Evolutionary conservation across 2,888 invertebrate species (phyloP), one percentile per base, ranked within the genome.

Genomic region (Tipula unca): DNA sequence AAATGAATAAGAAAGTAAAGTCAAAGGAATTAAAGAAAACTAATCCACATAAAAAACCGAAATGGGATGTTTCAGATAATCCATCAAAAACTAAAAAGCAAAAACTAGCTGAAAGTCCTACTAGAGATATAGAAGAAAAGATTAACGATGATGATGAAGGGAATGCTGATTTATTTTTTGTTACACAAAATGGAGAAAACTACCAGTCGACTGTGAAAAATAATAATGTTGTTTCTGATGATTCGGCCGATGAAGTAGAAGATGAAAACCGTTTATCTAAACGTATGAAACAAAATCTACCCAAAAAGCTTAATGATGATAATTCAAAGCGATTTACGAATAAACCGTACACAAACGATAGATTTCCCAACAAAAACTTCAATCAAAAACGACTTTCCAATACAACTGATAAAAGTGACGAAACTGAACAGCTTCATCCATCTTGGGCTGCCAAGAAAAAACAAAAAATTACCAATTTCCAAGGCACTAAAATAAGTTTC

Each of bases 141-240:
- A n/a, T 48, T 8, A 29, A 48, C 8, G 14, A 48, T 29, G 14
- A 20, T 13, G 25, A 85, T 29, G 39, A 39, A n/a, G n/a, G 20
- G 3, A 29, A 83, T 32, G 32, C 29, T 8, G 86, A 91, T 88
- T 89, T 90, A 0, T 91, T 91, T 86, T 91, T 91, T 85, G 88
- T 90, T 14, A 90, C 90, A 0, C 88, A 88, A 54, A 88, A 88
- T 1, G 91, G 91, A 0, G 89, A 90, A 35, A 89, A 89, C 85
- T 91, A 91, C 87, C 29, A 89, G 10, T 90, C 91, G 0, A 89
- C 89, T 0, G 90, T 89, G 1, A 89, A 89, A 39, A 84, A 29
- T 85, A 83, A 39, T 29, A 82, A 48, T 13, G 42, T 6, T 6
- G 3, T 17, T 5, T 20, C n/a, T 0, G 36, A 54, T 42, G 42